Base-by-base conservation (phyloP, 2,797 vertebrate species). In the Enteromius anoplus region DNA sequence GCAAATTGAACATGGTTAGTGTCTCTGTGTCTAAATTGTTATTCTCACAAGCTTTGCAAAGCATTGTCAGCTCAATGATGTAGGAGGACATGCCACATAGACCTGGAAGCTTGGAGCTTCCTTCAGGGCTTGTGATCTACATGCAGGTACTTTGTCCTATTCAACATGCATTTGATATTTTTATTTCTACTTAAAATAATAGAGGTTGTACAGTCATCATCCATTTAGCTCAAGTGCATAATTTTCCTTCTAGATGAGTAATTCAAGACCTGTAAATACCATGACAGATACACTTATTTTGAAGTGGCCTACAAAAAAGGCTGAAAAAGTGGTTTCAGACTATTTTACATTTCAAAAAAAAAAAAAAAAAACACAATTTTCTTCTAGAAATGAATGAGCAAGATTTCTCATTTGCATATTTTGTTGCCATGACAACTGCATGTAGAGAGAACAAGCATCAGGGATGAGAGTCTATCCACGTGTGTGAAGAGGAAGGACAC, bases 371-470 rank as follows among this genome's bases (percentile, higher is more conserved):
- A 71, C 2, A 64, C 23, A 62, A 53, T 21, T 37, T 53, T 55
- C n/a, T 68, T 82, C 66, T n/a, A 23, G 23, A 10, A 17, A 78
- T 78, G 23, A 45, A 68, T 64, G 53, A 72, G 70, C 23, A 29
- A 11, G 26, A n/a, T 45, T 45, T 72, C 26, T 65, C 75, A 82
- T 77, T 75, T 71, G 45, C 80, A 86, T 73, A 86, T 81, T 64
- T 55, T 51, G 84, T 88, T 84, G 37, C 76, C 84, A 81, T 84
- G 79, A 75, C 87, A 83, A 87, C 86, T 15, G 55, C 34, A 23
- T 14, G 72, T 69, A 19, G 79, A 26, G 47, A 77, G 49, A 47
- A 29, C 70, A 73, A 40, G 32, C 71, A 65, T 14, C 0, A 7
- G 29, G 21, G 42, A 49, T 2, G 42, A 37, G 40, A 64, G 29